Conservation (phyloP, 2,113 vertebrate genomes). For the Phaethon lepturus region DNA sequence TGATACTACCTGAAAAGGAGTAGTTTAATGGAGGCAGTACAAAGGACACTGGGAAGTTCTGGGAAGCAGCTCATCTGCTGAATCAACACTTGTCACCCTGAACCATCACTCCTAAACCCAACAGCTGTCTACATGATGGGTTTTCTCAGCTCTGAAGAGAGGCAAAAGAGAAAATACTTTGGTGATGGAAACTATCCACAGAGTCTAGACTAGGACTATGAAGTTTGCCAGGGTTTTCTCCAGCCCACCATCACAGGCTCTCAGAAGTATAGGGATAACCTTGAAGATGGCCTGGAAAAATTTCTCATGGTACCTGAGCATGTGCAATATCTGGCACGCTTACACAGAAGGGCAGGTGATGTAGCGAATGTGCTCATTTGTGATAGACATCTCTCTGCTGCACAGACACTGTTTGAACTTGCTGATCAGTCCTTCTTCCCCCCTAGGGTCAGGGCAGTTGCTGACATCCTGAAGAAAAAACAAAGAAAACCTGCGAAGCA, state of each 20-base stretch:
- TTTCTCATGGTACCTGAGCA: neutral
- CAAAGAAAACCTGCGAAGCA: slow-evolving; percentile 42
- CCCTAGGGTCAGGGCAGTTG: slow-evolving; percentile 15
- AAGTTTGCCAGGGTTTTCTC: neutral
- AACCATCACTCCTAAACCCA: neutral
- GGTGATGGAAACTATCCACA: neutral
- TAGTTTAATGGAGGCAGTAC: neutral
- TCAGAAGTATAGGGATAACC: neutral
- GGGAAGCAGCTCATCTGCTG: neutral
- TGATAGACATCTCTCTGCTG: slow-evolving; percentile 56
- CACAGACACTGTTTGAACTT: slow-evolving; percentile 47
- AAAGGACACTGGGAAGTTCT: neutral
- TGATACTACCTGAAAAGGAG: neutral
- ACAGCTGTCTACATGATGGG: neutral
- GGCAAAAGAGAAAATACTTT: neutral
- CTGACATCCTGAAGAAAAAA: slow-evolving; percentile 40
- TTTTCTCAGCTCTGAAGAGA: neutral
- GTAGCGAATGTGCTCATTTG: slow-evolving; percentile 1
- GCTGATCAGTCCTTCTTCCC: slow-evolving; percentile 29
- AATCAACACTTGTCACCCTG: neutral
- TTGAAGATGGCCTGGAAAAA: neutral
- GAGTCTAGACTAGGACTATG: neutral
- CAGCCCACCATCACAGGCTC: neutral
- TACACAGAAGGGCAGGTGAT: neutral
- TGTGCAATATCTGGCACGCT: neutral